phyloP scores from a whole-genome alignment of 2,888 invertebrate genomes.

The Gari tellinella region DNA sequence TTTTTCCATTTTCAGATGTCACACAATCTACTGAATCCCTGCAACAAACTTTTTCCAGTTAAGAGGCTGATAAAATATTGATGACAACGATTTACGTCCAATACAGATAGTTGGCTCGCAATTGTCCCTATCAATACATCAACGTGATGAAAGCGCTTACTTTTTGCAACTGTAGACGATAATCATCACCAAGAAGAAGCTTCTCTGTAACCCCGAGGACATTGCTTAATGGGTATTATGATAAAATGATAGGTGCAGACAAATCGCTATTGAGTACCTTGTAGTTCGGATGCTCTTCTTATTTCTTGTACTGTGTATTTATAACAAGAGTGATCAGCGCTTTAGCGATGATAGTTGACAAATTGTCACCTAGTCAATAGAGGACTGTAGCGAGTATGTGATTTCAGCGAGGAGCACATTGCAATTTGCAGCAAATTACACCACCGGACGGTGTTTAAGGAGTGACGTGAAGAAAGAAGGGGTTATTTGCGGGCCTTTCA shows the following conservation, averaged over 20 bases:
- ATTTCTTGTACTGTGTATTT: conserved; percentile 30
- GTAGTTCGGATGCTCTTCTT: conserved; percentile 48
- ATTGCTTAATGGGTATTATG: conserved; percentile 46
- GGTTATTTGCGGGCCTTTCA: conserved; percentile 6
- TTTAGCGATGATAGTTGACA: conserved; percentile 34
- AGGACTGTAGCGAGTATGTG: conserved; percentile 5
- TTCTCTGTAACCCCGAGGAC: conserved; percentile 7
- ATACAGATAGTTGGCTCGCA: no score
- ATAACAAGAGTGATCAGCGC: conserved; percentile 38
- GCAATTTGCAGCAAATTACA: conserved; percentile 50
- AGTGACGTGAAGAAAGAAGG: conserved; percentile 7
- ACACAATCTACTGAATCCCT: no score
- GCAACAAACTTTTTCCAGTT: no score
- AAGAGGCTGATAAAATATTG: no score
- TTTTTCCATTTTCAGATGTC: no score
- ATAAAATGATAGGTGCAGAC: conserved; percentile 49
- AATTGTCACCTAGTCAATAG: conserved; percentile 32
- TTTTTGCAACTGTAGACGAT: conserved; percentile 19
- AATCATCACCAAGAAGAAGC: conserved; percentile 13
- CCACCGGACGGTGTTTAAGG: conserved; percentile 27
- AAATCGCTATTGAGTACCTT: conserved; percentile 31
- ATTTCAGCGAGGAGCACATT: conserved; percentile 12
- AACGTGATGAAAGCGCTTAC: not conserved
- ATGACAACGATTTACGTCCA: no score
- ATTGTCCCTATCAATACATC: no score